Conservation (phyloP, 2,888 invertebrate species). For the Brachyopa scutellaris region DNA sequence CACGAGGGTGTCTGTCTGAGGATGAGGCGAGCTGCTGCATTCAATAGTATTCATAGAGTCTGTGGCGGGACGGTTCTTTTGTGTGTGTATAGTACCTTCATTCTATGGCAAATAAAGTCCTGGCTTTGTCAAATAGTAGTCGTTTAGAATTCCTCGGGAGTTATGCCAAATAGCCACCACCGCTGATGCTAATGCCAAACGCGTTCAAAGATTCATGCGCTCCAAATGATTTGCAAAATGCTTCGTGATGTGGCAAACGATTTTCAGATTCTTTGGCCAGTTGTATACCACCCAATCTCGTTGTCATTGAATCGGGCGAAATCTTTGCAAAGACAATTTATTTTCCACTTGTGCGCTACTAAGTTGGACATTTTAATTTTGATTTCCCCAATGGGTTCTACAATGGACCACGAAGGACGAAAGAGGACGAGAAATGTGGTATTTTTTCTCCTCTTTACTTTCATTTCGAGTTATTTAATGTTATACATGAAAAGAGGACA, state of each 20-base stretch:
- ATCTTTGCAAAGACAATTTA: slow-evolving; percentile 55
- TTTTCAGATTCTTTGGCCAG: slow-evolving; percentile 5
- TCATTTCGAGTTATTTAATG: slow-evolving; percentile 5
- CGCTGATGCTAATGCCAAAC: slow-evolving; percentile 14
- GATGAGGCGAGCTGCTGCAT: too few species aligned
- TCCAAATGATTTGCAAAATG: slow-evolving; percentile 43
- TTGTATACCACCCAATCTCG: not conserved
- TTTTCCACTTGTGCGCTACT: slow-evolving; percentile 54
- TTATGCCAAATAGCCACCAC: slow-evolving; percentile 1
- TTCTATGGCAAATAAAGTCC: not conserved
- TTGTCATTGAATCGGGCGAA: not conserved
- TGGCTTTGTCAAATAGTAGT: not conserved
- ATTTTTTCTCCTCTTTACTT: not conserved
- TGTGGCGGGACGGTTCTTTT: not conserved
- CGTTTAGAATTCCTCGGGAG: slow-evolving; percentile 12
- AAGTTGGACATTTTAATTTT: slow-evolving; percentile 69
- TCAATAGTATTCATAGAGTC: too few species aligned
- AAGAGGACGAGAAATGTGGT: slow-evolving; percentile 20
- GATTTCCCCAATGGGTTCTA: slow-evolving; percentile 65
- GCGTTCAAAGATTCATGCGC: slow-evolving; percentile 31
- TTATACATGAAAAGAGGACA: not conserved
- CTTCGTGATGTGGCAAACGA: slow-evolving; percentile 26
- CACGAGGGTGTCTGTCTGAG: too few species aligned
- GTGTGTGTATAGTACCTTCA: too few species aligned
- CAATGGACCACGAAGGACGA: slow-evolving; percentile 40